Percentiles rank a stretch among this genome's conserved stretches.
Evolutionary conservation across 2,113 vertebrate species (phyloP).

Genomic region (Cepphus grylle): DNA sequence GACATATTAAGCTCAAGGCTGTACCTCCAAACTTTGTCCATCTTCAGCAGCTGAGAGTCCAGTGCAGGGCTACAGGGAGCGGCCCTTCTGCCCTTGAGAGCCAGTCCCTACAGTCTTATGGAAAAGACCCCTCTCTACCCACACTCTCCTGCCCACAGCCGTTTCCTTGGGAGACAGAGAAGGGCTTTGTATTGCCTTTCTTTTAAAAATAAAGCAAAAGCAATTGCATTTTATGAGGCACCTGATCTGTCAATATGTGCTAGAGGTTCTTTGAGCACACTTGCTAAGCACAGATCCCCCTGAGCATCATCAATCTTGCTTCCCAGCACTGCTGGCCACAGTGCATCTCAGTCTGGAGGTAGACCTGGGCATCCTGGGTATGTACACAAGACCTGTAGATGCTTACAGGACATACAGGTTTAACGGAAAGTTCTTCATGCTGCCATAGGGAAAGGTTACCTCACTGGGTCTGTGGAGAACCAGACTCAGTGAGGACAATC

Average conservation of each 20-base stretch:
- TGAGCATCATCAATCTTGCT: not conserved
- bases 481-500: not conserved
- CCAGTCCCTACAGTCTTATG: not conserved
- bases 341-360: not conserved
- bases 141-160: not conserved
- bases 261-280: not conserved
- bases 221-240: not conserved
- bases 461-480: not conserved
- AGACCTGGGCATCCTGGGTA: not conserved
- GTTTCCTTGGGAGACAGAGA: not conserved
- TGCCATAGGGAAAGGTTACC: not conserved
- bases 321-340: not conserved
- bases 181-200: not conserved
- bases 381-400: not conserved
- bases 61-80: not conserved
- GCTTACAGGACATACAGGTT: rapidly evolving
- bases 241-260: not conserved
- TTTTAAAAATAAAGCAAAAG: not conserved
- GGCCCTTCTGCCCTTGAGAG: not conserved
- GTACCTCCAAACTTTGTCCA: not conserved
- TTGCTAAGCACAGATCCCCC: not conserved
- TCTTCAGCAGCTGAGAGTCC: not conserved
- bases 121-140: not conserved
- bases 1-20: not conserved
- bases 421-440: not conserved